Evolutionary conservation across 2,888 invertebrate species (phyloP).

Genomic region (Disparrhopalites patrizii): DNA sequence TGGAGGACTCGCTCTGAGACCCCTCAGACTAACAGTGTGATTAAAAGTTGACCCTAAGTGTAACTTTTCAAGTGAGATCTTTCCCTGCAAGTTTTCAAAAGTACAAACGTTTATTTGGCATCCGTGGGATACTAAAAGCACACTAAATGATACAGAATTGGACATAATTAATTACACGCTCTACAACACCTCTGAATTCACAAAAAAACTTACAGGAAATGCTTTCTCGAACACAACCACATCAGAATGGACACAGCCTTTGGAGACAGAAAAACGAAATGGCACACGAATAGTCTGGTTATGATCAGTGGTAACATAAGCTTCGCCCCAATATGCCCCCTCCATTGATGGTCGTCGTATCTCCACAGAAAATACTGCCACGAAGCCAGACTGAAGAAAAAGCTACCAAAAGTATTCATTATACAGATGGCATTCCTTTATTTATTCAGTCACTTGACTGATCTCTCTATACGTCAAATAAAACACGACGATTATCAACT

Average conservation of each 20-base stretch:
- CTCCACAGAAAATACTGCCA: constrained; percentile 68
- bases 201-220: constrained; percentile 66
- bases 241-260: constrained; percentile 67
- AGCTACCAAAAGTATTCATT: constrained; percentile 52
- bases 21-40: constrained; percentile 65
- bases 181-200: too few relatives aligned
- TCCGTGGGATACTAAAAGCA: too few relatives aligned
- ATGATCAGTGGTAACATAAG: constrained; percentile 68
- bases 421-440: not conserved
- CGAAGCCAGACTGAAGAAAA: constrained; percentile 59
- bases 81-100: constrained; percentile 62
- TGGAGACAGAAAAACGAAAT: constrained; percentile 70
- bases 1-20: constrained; percentile 55
- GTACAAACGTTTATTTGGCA: not conserved
- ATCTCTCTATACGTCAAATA: too few relatives aligned
- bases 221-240: constrained; percentile 69
- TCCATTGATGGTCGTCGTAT: constrained; percentile 66
- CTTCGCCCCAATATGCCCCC: constrained; percentile 64
- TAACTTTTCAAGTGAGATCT: constrained; percentile 70
- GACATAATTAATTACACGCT: too few relatives aligned
- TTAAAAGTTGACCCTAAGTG: constrained; percentile 76
- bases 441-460: too few relatives aligned
- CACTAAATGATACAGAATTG: too few relatives aligned
- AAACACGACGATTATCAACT: constrained; percentile 19
- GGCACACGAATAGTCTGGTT: constrained; percentile 64